Evolutionary conservation across 2,888 invertebrate species (phyloP), one percentile per base, ranked within the genome.

Genomic region (Lasioglossum zephyrum): DNA sequence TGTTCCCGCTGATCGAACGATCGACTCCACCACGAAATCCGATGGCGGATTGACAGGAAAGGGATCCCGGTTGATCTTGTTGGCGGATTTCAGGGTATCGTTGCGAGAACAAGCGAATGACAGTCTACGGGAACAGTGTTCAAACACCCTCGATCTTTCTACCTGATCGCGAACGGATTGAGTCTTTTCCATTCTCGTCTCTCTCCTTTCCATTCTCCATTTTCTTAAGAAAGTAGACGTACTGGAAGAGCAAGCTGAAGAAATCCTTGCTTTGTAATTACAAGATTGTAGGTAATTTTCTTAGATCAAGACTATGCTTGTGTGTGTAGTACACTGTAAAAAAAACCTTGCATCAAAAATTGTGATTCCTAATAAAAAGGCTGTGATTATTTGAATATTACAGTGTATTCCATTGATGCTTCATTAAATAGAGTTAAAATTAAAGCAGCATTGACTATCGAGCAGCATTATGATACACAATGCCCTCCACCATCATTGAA

Each of bases 1-100:
- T 41, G 31, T 31, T 44, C 31, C 36, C 18, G n/a, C 22, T 39
- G 81, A 76, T 66, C 81, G 75, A 66, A 73, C 74, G 73, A 79
- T 79, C 72, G 72, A 63, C 36, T 4, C 3, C 22, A n/a, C 26
- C 26, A 31, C 31, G 74, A 74, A 79, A 74, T 41, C 39, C 41
- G 22, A 70, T 26, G 26, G 22, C 6, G 41, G 31, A 63, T 69
- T 66, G 66, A 69, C 53, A 36, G n/a, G 49, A 36, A 16, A 39
- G 53, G 74, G 53, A 57, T 53, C 47, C 39, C 36, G 22, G 53
- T 53, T 53, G 53, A 74, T 53, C 74, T 57, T 57, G 74, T 74
- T 57, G 53, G 39, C 53, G 74, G 74, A 74, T 74, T 74, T 26
- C n/a, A 39, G 53, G 73, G 36, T 49, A 16, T 49, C 73, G 53